Conservation (phyloP, 2,113 vertebrate species). For the Misgurnus anguillicaudatus region DNA sequence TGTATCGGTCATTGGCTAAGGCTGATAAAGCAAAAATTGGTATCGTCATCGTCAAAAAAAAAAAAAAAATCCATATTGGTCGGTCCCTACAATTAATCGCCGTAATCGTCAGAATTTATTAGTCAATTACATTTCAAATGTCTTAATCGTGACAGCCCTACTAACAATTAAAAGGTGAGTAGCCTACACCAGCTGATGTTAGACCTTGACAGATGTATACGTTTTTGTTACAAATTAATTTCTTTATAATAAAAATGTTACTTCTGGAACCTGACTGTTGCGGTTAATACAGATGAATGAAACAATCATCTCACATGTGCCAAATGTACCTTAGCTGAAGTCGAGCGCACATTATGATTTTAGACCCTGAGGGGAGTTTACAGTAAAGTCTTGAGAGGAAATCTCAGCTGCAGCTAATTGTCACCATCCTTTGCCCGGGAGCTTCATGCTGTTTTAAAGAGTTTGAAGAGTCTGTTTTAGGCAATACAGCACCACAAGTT, state of each 20-base stretch:
- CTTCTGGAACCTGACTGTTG: background rate
- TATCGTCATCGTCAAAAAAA: too few species aligned
- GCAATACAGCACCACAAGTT: background rate
- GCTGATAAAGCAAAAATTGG: too few species aligned
- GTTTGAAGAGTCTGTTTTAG: background rate
- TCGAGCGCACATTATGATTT: background rate
- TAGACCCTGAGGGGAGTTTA: background rate
- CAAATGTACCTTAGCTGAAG: background rate
- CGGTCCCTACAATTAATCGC: too few species aligned
- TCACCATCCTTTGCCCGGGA: background rate
- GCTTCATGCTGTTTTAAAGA: conserved; percentile 35
- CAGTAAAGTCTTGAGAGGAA: conserved; percentile 35
- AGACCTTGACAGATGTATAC: too few species aligned
- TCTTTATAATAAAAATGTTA: background rate
- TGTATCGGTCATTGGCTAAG: too few species aligned
- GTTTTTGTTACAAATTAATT: too few species aligned
- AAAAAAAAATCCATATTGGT: too few species aligned
- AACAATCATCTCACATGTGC: background rate
- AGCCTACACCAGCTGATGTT: too few species aligned
- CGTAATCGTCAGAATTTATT: too few species aligned
- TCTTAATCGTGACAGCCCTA: too few species aligned
- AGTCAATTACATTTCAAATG: too few species aligned
- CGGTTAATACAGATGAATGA: background rate
- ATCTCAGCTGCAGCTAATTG: conserved; percentile 37
- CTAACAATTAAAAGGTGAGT: too few species aligned